A percentile compares a stretch with the other conserved stretches of the same genome.
Conservation (phyloP, 2,888 invertebrate genomes). For the Dinocampus coccinellae region DNA sequence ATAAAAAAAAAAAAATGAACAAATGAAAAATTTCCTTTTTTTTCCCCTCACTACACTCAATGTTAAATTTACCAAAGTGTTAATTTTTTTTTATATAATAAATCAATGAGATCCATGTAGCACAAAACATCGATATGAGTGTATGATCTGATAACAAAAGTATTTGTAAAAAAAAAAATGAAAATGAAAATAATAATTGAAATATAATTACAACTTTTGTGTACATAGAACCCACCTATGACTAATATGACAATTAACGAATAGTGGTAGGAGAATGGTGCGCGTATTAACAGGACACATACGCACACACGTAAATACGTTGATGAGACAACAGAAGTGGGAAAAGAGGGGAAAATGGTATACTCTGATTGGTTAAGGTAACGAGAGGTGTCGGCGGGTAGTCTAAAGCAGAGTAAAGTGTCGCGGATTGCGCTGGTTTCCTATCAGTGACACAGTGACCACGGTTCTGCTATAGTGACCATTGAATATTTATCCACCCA, state of each 20-base stretch:
- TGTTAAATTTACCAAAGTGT: background rate
- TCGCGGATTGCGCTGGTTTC: conserved; percentile 50
- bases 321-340: background rate
- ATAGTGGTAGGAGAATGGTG: background rate
- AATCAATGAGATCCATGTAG: too few relatives aligned
- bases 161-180: too few relatives aligned
- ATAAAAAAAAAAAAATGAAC: background rate
- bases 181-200: too few relatives aligned
- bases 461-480: conserved; percentile 40
- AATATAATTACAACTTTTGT: background rate
- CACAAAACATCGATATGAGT: too few relatives aligned
- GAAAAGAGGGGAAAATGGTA: conserved; percentile 4
- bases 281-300: background rate
- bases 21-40: background rate
- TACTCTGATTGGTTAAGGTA: conserved; percentile 51
- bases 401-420: conserved; percentile 58
- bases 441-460: conserved; percentile 57
- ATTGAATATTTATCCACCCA: background rate
- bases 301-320: background rate
- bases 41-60: background rate
- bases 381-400: conserved; percentile 55
- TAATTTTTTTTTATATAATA: background rate
- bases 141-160: background rate
- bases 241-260: background rate
- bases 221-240: too few relatives aligned